These are phyloP conservation scores for Toxotes chatareus DNA, from an alignment of 2,113 vertebrate species.

Conservation along the genomic window DNA sequence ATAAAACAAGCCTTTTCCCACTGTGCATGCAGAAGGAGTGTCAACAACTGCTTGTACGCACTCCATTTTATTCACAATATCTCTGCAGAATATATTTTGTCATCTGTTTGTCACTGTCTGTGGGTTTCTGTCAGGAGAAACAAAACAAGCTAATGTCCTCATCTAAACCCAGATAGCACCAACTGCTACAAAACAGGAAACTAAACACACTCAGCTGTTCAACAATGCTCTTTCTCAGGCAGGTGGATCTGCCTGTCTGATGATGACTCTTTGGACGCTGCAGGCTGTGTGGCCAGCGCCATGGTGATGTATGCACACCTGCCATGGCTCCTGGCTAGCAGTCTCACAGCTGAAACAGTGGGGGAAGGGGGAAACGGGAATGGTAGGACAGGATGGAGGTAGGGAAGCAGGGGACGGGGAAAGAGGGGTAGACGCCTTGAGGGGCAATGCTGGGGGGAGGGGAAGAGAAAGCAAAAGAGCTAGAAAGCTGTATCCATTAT, in stretches of 20 bases:
- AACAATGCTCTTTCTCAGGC: conserved; percentile 33
- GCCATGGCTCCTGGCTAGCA: conserved; percentile 68
- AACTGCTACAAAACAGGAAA: background rate
- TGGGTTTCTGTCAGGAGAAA: conserved; percentile 37
- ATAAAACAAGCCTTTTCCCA: conserved; percentile 60
- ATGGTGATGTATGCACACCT: conserved; percentile 79
- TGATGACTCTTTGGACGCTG: conserved; percentile 67
- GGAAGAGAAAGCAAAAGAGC: conserved; percentile 68
- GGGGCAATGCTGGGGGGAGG: conserved; percentile 63
- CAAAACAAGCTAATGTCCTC: conserved; percentile 40
- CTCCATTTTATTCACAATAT: conserved; percentile 33
- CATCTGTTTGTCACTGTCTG: conserved; percentile 63
- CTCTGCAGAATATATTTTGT: conserved; percentile 36
- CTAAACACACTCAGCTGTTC: conserved; percentile 38
- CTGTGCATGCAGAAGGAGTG: conserved; percentile 30
- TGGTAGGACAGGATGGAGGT: conserved; percentile 49
- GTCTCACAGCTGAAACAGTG: conserved; percentile 65
- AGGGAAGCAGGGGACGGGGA: conserved; percentile 30
- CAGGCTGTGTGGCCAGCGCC: conserved; percentile 69
- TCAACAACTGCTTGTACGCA: conserved; percentile 46
- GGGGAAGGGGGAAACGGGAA: conserved; percentile 1
- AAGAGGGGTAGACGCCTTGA: conserved; percentile 58
- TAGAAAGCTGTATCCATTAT: conserved; percentile 83
- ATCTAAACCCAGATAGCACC: conserved; percentile 27
- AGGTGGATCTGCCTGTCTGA: conserved; percentile 61